Percentiles rank a stretch among this genome's conserved stretches.
Conservation (phyloP, 2,113 vertebrate species). For the Corythaeola cristata region DNA sequence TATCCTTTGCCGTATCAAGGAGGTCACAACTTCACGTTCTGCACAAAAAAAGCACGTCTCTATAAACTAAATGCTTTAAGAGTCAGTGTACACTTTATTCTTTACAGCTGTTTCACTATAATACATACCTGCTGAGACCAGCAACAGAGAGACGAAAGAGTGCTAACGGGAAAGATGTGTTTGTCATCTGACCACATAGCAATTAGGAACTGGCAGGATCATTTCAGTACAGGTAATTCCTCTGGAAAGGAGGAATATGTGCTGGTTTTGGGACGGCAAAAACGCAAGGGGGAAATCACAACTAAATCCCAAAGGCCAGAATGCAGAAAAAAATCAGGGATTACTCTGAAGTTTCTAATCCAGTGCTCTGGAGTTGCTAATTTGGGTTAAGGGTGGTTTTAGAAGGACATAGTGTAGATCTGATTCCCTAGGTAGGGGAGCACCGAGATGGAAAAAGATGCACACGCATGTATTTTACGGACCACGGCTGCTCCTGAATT, state of each 20-base stretch:
- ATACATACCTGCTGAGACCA: not conserved
- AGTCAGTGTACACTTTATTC: not conserved
- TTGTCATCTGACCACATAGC: not conserved
- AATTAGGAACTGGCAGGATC: not conserved
- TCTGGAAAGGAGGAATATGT: not conserved
- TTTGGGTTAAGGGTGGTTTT: not conserved
- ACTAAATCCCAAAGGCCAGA: not conserved
- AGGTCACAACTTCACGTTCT: not conserved
- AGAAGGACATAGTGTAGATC: not conserved
- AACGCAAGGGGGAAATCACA: not conserved
- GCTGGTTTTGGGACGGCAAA: not conserved
- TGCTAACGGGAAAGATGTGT: not conserved
- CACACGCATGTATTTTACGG: no score
- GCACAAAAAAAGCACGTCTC: not conserved
- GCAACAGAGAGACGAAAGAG: not conserved
- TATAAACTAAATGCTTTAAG: not conserved
- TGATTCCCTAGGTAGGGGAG: not conserved
- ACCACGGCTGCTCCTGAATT: not conserved
- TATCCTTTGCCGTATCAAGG: not conserved
- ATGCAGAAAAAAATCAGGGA: not conserved
- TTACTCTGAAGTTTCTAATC: not conserved
- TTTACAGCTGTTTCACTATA: not conserved
- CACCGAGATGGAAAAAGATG: not conserved
- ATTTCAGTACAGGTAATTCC: not conserved
- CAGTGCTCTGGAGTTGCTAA: not conserved